Conservation (phyloP, 2,888 invertebrate genomes). For the Mesodorylaimus sp. region DNA sequence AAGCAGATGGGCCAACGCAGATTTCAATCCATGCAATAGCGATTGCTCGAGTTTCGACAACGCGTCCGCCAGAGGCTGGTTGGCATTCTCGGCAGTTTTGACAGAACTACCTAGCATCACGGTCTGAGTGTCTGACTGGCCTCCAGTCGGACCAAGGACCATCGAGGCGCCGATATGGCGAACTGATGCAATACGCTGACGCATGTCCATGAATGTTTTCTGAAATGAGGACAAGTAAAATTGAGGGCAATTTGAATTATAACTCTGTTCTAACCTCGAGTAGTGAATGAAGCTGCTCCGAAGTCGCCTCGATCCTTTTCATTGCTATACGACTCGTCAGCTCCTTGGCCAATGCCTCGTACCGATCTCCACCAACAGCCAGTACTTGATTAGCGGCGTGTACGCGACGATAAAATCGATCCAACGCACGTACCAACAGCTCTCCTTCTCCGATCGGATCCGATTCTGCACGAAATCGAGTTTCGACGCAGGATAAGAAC, state of each 20-base stretch:
- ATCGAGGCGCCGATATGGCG: neutral
- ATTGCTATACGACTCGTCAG: neutral
- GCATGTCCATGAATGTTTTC: neutral
- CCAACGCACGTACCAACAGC: constrained; percentile 24
- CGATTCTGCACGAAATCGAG: constrained; percentile 8
- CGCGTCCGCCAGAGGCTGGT: constrained; percentile 9
- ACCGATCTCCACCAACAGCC: neutral
- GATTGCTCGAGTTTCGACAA: constrained; percentile 18
- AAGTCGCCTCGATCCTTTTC: neutral
- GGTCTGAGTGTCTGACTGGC: neutral
- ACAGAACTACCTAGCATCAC: neutral
- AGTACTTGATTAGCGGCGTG: neutral
- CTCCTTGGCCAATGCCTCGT: neutral
- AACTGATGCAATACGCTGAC: neutral
- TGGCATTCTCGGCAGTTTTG: neutral
- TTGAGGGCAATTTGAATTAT: constrained; percentile 1
- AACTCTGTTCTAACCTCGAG: neutral
- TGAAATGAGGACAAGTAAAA: too few relatives aligned
- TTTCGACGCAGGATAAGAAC: neutral
- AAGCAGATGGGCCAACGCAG: constrained; percentile 24
- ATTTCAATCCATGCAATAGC: constrained; percentile 22
- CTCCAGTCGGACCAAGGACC: neutral
- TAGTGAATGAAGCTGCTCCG: neutral
- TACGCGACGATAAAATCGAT: constrained; percentile 21
- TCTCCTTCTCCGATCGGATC: constrained; percentile 16